Evolutionary conservation across 53 echinoderm and acorn worm species (phyloP).

Genomic region (Holothuria leucospilota): DNA sequence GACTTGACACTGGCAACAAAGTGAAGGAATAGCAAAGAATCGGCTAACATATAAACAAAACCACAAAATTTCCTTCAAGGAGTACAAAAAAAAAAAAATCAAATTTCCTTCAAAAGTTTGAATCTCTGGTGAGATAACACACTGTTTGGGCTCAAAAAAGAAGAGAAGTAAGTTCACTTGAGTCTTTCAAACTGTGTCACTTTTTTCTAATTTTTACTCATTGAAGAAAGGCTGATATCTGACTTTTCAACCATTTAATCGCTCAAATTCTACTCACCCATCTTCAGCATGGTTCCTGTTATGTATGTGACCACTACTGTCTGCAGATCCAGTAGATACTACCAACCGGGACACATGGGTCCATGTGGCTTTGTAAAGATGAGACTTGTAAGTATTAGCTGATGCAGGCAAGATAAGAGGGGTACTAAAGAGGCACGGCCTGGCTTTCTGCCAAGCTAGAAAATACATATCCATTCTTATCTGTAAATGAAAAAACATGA

Average conservation of each 20-base stretch:
- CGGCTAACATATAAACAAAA: too few relatives aligned
- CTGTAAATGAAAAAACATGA: slow-evolving; percentile 47
- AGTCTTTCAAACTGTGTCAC: too few relatives aligned
- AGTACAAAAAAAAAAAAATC: too few relatives aligned
- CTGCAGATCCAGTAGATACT: slow-evolving; percentile 81
- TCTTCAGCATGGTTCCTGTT: slow-evolving; percentile 96
- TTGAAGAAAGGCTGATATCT: too few relatives aligned
- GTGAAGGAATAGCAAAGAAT: too few relatives aligned
- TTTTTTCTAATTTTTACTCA: too few relatives aligned
- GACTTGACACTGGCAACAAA: too few relatives aligned
- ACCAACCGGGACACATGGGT: slow-evolving; percentile 92
- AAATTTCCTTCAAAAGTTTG: too few relatives aligned
- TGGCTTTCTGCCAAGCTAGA: slow-evolving; percentile 94
- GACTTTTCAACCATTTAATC: background rate
- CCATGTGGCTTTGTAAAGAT: slow-evolving; percentile 93
- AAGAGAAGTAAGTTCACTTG: too few relatives aligned
- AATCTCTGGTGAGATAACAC: too few relatives aligned
- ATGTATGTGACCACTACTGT: slow-evolving; percentile 65
- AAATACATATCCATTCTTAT: slow-evolving; percentile 99
- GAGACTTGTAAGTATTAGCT: slow-evolving; percentile 67
- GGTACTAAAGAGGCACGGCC: slow-evolving; percentile 91
- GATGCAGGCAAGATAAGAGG: slow-evolving; percentile 88
- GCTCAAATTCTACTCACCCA: slow-evolving; percentile 76
- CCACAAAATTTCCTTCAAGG: too few relatives aligned
- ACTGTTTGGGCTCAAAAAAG: too few relatives aligned